Evolutionary conservation across 2,888 invertebrate species (phyloP).

Genomic region (Mesoligia furuncula): DNA sequence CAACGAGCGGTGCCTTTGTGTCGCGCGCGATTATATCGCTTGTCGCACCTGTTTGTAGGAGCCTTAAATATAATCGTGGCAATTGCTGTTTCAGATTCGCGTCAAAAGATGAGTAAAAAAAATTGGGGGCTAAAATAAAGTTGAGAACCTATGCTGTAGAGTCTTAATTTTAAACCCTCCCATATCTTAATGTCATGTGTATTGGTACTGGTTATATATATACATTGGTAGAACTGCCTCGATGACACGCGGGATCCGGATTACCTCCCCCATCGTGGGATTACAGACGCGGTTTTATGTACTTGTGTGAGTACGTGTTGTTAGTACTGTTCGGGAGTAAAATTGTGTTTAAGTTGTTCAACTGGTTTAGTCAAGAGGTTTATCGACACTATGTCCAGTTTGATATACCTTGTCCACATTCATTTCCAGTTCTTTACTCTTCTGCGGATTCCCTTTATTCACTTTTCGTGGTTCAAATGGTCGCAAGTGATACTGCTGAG

Average conservation of each 20-base stretch:
- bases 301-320: conserved; percentile 5
- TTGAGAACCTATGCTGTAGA: not conserved
- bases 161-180: not conserved
- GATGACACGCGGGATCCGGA: conserved; percentile 65
- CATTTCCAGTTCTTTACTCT: not conserved
- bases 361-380: not conserved
- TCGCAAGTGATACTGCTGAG: too few species aligned
- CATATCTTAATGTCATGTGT: conserved; percentile 20
- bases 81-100: too few species aligned
- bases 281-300: conserved; percentile 51
- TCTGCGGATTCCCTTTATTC: not conserved
- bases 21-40: too few species aligned
- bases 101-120: too few species aligned
- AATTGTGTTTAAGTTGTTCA: not conserved
- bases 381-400: not conserved
- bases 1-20: too few species aligned
- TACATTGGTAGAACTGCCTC: conserved; percentile 39
- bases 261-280: conserved; percentile 59
- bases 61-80: too few species aligned
- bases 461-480: not conserved
- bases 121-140: too few species aligned
- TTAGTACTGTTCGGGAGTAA: conserved; percentile 8
- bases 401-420: not conserved
- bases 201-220: conserved; percentile 37
- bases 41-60: too few species aligned